Conservation (phyloP, 2,113 vertebrate genomes). For the Pollimyrus isidori region DNA sequence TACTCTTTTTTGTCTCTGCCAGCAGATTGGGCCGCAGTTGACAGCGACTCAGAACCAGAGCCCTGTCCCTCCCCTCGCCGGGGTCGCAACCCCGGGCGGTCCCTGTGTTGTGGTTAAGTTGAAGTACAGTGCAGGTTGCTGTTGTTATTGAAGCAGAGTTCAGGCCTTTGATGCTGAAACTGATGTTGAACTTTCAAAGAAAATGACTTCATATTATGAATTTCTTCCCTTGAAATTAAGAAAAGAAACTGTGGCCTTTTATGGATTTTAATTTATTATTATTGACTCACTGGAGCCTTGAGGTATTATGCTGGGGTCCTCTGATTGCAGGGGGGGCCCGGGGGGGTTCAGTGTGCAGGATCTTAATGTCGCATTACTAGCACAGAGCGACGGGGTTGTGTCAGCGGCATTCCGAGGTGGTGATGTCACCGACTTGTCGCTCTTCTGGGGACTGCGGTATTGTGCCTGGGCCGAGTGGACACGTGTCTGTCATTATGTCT, state of each 20-base stretch:
- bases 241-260: constrained; percentile 45
- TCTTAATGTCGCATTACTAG: not conserved
- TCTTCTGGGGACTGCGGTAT: constrained; percentile 38
- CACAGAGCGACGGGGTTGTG: not conserved
- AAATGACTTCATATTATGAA: constrained; percentile 59
- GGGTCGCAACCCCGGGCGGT: constrained; percentile 43
- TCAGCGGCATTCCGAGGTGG: not conserved
- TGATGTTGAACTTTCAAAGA: constrained; percentile 39
- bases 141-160: constrained; percentile 62
- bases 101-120: constrained; percentile 63
- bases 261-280: constrained; percentile 46
- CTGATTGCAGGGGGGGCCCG: constrained; percentile 33
- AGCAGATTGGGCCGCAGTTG: constrained; percentile 43
- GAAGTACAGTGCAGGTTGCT: constrained; percentile 58
- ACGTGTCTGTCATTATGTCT: not conserved
- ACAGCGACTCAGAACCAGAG: constrained; percentile 47
- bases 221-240: constrained; percentile 50
- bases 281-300: constrained; percentile 53
- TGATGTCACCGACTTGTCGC: not conserved
- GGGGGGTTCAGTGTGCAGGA: constrained; percentile 22
- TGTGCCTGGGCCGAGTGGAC: not conserved
- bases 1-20: not conserved
- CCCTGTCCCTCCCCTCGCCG: constrained; percentile 42
- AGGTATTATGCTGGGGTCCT: constrained; percentile 49
- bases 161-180: constrained; percentile 43